Base-by-base conservation (phyloP, 2,113 vertebrate genomes). In the Saccopteryx leptura region DNA sequence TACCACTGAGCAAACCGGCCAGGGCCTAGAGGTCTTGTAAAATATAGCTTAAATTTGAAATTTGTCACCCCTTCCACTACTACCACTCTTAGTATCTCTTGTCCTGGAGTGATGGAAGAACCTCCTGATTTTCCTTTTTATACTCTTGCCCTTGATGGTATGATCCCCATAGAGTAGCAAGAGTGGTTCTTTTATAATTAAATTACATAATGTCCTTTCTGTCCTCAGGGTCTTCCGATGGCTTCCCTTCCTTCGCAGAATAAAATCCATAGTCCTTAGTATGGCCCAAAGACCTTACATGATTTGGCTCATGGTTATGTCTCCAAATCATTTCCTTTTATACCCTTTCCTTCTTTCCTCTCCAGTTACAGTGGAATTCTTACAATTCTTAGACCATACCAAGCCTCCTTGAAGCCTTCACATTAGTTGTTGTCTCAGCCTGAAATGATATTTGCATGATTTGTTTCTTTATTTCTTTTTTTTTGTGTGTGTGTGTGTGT, bases 41-140 rank as follows among this genome's bases (percentile, higher is more conserved):
- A 94, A 80, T 90, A 28, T 21, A 61, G 72, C 33, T 94, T 88
- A 93, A 60, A 90, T 88, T 88, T 96, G 61, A 66, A 78, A 68
- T 69, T 89, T 92, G 39, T 74, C 18, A 15, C 26, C 60, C 58
- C 50, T 66, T 0, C 33, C 61, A 23, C 65, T 56, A 13, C 65
- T 79, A 50, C 7, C 13, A 33, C 14, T 82, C 33, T 63, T 33
- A 60, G 63, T 15, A 56, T 60, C 48, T 83, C 52, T 87, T 46
- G 26, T 18, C 9, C 60, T 56, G 6, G 39, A 87, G 68, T 91
- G 60, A 75, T 84, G 8, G 83, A 72, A 92, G 95, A 90, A 56
- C 82, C 15, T 88, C 26, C 54, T 79, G 46, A 19, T 92, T 90
- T 92, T 94, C 61, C 65, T 56, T 2, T 85, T 91, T 89, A 18